phyloP scores from a whole-genome alignment of 2,113 vertebrate species.

The Siniperca chuatsi region DNA sequence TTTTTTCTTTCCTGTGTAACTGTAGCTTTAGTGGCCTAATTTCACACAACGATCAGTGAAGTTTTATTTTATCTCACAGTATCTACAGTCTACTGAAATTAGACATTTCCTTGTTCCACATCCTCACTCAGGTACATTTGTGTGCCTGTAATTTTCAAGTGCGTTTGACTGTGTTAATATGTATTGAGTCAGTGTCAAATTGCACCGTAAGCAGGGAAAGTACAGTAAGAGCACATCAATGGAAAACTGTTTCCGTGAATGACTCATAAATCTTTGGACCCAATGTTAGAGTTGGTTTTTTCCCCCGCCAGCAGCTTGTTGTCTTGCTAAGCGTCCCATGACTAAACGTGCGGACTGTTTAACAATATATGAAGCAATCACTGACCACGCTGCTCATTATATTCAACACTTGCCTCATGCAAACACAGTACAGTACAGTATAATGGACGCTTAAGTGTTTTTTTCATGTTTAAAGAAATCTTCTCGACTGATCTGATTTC shows the following conservation, averaged over 20 bases:
- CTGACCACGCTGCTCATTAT: not conserved
- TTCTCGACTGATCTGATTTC: not conserved
- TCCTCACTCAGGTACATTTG: not conserved
- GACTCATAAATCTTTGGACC: constrained; percentile 11
- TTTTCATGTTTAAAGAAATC: not conserved
- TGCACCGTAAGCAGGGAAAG: constrained; percentile 26
- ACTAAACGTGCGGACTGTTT: not conserved
- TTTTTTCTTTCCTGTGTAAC: not conserved
- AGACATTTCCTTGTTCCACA: not conserved
- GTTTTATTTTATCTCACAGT: not conserved
- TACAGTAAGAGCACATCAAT: not conserved
- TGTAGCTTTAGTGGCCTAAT: not conserved
- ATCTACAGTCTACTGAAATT: not conserved
- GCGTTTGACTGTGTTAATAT: not conserved
- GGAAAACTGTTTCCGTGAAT: constrained; percentile 9
- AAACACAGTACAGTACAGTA: not conserved
- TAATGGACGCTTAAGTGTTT: not conserved
- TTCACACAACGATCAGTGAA: not conserved
- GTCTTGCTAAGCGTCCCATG: not conserved
- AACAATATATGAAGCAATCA: not conserved
- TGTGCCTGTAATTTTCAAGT: not conserved
- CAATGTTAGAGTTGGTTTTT: not conserved
- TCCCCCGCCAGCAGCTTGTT: not conserved
- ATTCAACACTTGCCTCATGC: not conserved
- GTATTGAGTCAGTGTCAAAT: not conserved